Conservation (phyloP, 2,797 vertebrate species). For the Leptodactylus fallax region DNA sequence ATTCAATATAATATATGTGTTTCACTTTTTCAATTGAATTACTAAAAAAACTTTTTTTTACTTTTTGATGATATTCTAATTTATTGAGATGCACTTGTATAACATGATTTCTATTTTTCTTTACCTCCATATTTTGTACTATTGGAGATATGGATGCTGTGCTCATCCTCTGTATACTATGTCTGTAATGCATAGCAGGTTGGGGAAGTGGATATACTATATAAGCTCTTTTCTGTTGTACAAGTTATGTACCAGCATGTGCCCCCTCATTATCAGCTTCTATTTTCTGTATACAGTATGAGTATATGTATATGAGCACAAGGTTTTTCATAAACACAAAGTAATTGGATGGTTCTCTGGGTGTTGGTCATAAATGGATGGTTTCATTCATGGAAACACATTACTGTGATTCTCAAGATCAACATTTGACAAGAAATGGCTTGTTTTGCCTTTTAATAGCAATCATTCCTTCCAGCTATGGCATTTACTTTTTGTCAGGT, state of each 20-base stretch:
- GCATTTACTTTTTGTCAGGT: constrained; percentile 60
- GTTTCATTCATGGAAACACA: constrained; percentile 57
- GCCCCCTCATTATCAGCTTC: neutral
- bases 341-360: constrained; percentile 41
- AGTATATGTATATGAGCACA: neutral
- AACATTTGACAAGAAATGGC: constrained; percentile 62
- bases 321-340: constrained; percentile 14
- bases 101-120: too few species aligned
- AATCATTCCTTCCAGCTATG: constrained; percentile 62
- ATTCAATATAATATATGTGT: too few species aligned
- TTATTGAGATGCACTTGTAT: too few species aligned
- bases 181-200: too few species aligned
- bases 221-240: neutral
- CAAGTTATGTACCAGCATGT: neutral
- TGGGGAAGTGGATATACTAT: neutral
- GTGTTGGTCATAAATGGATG: constrained; percentile 54
- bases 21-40: too few species aligned
- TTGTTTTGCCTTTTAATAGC: constrained; percentile 60
- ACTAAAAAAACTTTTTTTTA: too few species aligned
- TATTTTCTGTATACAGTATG: neutral
- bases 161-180: too few species aligned
- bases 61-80: too few species aligned
- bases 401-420: constrained; percentile 54
- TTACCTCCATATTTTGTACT: too few species aligned
- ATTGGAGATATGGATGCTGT: too few species aligned